Evolutionary conservation across 2,797 vertebrate species (phyloP).

Genomic region (Setipinna tenuifilis): DNA sequence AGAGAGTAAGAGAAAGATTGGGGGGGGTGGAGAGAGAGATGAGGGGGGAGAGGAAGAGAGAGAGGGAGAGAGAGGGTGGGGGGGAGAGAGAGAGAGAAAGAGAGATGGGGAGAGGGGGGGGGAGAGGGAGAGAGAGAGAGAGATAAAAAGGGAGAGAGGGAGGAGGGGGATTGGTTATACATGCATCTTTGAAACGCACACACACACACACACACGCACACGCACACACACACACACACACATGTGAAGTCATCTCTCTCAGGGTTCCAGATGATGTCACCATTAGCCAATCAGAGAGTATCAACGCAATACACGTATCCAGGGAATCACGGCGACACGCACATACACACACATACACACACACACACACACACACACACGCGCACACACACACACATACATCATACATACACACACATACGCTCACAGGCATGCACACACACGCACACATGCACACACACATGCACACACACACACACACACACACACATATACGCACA

Average conservation of each 20-base stretch:
- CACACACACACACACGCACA: not conserved
- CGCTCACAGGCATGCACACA: not conserved
- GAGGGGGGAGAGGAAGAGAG: no score
- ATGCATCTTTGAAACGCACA: not conserved
- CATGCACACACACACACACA: no score
- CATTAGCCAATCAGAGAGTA: not conserved
- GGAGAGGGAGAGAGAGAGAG: no score
- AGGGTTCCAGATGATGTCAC: conserved; percentile 5
- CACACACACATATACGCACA: not conserved
- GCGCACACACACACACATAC: not conserved
- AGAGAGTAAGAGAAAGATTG: no score
- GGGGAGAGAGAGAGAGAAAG: no score
- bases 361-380: not conserved
- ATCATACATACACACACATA: not conserved
- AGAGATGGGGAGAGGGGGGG: no score
- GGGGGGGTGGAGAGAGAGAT: no score
- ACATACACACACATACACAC: not conserved
- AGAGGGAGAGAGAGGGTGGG: no score
- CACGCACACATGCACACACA: no score
- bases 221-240: no score
- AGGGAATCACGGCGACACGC: conserved; percentile 14
- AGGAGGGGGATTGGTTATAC: not conserved
- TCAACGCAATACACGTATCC: not conserved
- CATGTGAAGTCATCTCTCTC: conserved; percentile 15
- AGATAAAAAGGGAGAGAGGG: no score